Conservation (phyloP, 92 coral and sea anemone genomes). For the Desmophyllum pertusum region DNA sequence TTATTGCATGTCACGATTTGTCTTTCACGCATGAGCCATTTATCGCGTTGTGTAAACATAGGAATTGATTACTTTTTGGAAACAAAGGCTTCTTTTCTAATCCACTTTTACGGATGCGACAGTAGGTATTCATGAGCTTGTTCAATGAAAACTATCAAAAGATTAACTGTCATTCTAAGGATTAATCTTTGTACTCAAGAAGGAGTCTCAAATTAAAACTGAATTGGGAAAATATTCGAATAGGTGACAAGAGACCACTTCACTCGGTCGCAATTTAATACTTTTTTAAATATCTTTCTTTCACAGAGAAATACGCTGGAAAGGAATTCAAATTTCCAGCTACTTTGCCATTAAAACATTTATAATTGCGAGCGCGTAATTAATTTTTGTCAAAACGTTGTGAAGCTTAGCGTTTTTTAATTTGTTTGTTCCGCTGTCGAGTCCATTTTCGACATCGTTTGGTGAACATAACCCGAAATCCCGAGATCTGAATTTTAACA, state of each 20-base stretch:
- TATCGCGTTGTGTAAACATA: conserved; percentile 12
- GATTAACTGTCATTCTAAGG: conserved; percentile 4
- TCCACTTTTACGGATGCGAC: conserved; percentile 15
- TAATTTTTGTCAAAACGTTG: neutral
- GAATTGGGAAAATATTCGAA: neutral
- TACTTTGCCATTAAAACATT: neutral
- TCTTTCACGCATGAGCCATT: neutral
- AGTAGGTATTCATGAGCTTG: neutral
- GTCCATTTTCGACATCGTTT: neutral
- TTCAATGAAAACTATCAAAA: neutral
- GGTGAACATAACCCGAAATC: neutral
- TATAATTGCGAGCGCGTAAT: neutral
- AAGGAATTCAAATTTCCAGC: too few species aligned
- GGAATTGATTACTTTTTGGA: conserved; percentile 1
- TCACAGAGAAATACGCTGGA: neutral
- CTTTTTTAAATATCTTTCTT: neutral
- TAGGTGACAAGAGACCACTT: neutral
- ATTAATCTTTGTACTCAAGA: neutral
- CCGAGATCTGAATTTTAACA: neutral
- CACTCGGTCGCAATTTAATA: neutral
- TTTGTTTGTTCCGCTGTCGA: neutral
- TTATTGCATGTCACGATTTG: conserved; percentile 2
- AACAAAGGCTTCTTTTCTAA: neutral
- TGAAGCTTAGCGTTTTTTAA: too few species aligned
- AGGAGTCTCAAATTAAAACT: neutral